Conservation (phyloP, 2,113 vertebrate species). For the Pseudopodoces humilis region DNA sequence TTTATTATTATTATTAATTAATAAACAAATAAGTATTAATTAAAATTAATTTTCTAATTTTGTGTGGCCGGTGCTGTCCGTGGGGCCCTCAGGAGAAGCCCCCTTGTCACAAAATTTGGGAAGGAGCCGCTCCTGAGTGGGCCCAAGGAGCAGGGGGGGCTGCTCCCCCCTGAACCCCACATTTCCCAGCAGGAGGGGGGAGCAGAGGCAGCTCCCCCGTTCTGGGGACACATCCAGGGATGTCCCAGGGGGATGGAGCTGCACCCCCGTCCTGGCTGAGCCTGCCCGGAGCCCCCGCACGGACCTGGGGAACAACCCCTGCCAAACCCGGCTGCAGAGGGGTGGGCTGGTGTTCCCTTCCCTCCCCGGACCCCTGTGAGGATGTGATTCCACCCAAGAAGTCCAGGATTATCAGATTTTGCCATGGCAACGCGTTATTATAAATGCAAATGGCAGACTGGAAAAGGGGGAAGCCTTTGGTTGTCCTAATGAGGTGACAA, state of each 20-base stretch:
- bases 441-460: conserved; percentile 43
- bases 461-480: background rate
- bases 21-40: too few relatives aligned
- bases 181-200: conserved; percentile 31
- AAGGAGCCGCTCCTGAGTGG: conserved; percentile 60
- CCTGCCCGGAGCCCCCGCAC: background rate
- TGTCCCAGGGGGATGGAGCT: too few relatives aligned
- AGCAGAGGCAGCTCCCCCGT: conserved; percentile 33
- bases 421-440: conserved; percentile 58
- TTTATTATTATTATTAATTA: too few relatives aligned
- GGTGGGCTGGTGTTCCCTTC: background rate
- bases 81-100: conserved; percentile 32
- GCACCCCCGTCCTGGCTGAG: background rate
- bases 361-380: background rate
- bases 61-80: conserved; percentile 39
- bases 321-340: accelerated
- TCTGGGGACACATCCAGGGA: too few relatives aligned
- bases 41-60: background rate
- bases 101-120: conserved; percentile 54
- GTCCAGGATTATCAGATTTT: conserved; percentile 29
- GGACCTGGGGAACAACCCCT: background rate
- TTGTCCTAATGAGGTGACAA: conserved; percentile 30
- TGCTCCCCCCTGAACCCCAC: conserved; percentile 60
- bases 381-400: conserved; percentile 3
- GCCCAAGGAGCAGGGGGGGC: conserved; percentile 13